Percentiles rank a stretch among this genome's conserved stretches.
Evolutionary conservation across 2,888 invertebrate species (phyloP).

Genomic region (Lagria hirta): DNA sequence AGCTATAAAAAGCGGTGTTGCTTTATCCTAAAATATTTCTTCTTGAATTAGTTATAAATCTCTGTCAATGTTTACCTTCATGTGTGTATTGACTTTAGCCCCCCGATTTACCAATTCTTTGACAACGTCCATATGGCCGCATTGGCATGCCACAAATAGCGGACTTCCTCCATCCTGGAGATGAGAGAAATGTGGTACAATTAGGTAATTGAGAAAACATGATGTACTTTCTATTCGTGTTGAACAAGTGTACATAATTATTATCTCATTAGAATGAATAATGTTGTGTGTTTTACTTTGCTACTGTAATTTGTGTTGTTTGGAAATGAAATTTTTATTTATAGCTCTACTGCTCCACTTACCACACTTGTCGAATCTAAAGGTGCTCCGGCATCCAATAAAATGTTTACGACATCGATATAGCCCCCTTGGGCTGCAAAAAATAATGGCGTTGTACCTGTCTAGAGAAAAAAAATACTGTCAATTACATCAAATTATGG

Average conservation of each 20-base stretch:
- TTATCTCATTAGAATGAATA: too few relatives aligned
- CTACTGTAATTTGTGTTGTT: too few relatives aligned
- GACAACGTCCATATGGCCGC: constrained; percentile 86
- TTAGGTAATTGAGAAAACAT: too few relatives aligned
- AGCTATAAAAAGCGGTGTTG: constrained; percentile 89
- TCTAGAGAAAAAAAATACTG: constrained; percentile 59
- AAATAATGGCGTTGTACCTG: constrained; percentile 90
- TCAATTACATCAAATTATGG: constrained; percentile 8
- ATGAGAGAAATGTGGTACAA: too few relatives aligned
- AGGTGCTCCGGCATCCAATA: constrained; percentile 76
- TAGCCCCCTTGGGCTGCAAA: constrained; percentile 94
- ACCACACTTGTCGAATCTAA: constrained; percentile 80
- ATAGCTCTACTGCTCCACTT: constrained; percentile 45
- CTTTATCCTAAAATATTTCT: constrained; percentile 74
- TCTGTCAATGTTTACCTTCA: constrained; percentile 76
- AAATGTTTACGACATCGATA: constrained; percentile 75
- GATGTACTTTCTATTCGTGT: too few relatives aligned
- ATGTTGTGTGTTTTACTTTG: too few relatives aligned
- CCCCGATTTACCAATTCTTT: constrained; percentile 81
- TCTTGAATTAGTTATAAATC: too few relatives aligned
- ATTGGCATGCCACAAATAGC: constrained; percentile 88
- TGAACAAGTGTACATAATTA: too few relatives aligned
- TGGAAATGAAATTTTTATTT: too few relatives aligned
- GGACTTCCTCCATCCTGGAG: constrained; percentile 93
- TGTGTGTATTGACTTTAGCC: constrained; percentile 76